These are phyloP conservation scores for Ectemnius lituratus DNA, from an alignment of 2,888 invertebrate species.

Conservation along the genomic window DNA sequence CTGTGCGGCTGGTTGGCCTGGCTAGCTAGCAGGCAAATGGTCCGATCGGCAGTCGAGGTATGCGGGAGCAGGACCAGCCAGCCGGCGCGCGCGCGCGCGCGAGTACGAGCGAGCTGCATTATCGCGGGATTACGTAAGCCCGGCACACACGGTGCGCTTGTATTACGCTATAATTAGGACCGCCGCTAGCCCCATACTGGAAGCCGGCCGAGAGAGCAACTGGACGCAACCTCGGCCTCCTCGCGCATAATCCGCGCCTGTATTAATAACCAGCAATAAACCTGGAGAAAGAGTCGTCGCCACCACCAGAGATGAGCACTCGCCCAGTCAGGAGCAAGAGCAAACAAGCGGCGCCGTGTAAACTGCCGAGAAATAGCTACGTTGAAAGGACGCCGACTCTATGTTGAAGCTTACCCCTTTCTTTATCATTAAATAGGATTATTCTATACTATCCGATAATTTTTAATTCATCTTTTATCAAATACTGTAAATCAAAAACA, in stretches of 20 bases:
- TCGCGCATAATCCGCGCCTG: conserved; percentile 43
- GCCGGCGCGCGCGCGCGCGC: conserved; percentile 20
- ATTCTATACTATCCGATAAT: no score
- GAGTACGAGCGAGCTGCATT: conserved; percentile 55
- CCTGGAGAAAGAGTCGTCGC: conserved; percentile 33
- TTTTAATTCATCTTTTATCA: not conserved
- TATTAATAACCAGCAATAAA: conserved; percentile 56
- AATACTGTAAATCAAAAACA: conserved; percentile 59
- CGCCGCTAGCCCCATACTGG: conserved; percentile 51
- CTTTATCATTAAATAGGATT: no score
- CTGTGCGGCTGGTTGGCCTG: conserved; percentile 3
- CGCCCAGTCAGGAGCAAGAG: no score
- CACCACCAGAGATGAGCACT: no score
- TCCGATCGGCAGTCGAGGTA: conserved; percentile 58
- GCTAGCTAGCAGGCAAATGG: conserved; percentile 41
- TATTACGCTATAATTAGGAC: conserved; percentile 70
- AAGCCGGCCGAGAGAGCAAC: not conserved
- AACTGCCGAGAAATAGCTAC: no score
- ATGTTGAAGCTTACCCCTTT: no score
- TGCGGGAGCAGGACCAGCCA: conserved; percentile 52
- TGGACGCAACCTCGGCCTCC: conserved; percentile 19
- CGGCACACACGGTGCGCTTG: conserved; percentile 59
- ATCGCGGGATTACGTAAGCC: conserved; percentile 69
- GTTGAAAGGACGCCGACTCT: no score
- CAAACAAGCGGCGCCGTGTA: no score